Percentiles rank a stretch among this genome's conserved stretches.
Conservation (phyloP, 2,797 vertebrate genomes). For the Xerus rutilus region DNA sequence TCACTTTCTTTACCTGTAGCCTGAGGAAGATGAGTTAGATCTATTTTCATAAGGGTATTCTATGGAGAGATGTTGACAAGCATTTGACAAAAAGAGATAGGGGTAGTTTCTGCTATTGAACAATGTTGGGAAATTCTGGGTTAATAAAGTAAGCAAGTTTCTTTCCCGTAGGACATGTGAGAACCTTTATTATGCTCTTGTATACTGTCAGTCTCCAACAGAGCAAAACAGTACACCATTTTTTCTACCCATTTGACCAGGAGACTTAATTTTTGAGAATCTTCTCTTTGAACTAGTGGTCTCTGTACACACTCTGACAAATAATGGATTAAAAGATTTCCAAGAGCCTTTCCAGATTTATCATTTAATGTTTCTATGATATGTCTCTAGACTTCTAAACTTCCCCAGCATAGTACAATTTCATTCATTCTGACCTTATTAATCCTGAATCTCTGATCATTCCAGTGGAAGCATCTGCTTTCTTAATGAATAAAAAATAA, state of each 20-base stretch:
- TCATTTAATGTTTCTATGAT: not conserved
- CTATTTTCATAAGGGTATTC: conserved; percentile 28
- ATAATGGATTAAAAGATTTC: not conserved
- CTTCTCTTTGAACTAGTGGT: not conserved
- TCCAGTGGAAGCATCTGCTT: conserved; percentile 24
- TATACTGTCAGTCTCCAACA: not conserved
- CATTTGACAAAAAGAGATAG: not conserved
- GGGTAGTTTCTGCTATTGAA: conserved; percentile 11
- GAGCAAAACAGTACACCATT: not conserved
- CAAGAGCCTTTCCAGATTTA: conserved; percentile 32
- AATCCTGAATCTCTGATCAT: conserved; percentile 58
- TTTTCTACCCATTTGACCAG: not conserved
- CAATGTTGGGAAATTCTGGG: conserved; percentile 14
- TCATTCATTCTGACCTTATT: conserved; percentile 43
- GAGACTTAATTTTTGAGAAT: not conserved
- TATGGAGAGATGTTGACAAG: not conserved
- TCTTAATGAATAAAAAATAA: conserved; percentile 53
- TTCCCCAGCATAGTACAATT: conserved; percentile 7
- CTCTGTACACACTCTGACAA: conserved; percentile 1
- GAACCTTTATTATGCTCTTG: not conserved
- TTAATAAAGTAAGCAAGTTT: conserved; percentile 31
- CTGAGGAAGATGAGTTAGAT: conserved; percentile 27
- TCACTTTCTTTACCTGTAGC: conserved; percentile 23
- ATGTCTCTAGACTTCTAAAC: not conserved
- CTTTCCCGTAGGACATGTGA: not conserved